phyloP scores from a whole-genome alignment of 2,888 invertebrate species.

The Digitonthophagus gazella region DNA sequence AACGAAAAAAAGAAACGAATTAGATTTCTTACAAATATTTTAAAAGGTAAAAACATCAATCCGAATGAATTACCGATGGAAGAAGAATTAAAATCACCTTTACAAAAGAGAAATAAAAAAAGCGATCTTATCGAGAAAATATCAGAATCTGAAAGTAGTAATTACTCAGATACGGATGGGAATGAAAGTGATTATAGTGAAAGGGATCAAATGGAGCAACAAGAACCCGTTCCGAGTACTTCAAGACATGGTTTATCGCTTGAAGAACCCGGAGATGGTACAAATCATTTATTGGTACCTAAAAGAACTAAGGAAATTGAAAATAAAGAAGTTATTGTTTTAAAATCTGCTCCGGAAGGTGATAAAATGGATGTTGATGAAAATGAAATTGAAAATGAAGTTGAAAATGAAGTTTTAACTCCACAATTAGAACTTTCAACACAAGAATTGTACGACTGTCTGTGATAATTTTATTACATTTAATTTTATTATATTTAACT shows the following conservation, averaged over 20 bases:
- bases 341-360: slow-evolving; percentile 11
- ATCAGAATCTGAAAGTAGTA: slow-evolving; percentile 35
- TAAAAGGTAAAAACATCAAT: slow-evolving; percentile 33
- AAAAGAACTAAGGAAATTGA: slow-evolving; percentile 31
- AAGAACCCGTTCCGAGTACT: slow-evolving; percentile 26
- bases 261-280: slow-evolving; percentile 26
- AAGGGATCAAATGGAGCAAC: slow-evolving; percentile 1
- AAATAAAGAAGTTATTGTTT: slow-evolving; percentile 15
- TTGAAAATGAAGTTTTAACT: slow-evolving; percentile 20
- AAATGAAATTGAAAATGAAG: neutral
- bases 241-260: slow-evolving; percentile 31
- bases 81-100: slow-evolving; percentile 15
- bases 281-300: slow-evolving; percentile 29
- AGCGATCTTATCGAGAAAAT: slow-evolving; percentile 6
- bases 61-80: neutral
- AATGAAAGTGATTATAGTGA: slow-evolving; percentile 9
- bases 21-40: slow-evolving; percentile 43
- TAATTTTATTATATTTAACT: too few species aligned
- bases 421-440: slow-evolving; percentile 37
- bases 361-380: slow-evolving; percentile 9
- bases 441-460: slow-evolving; percentile 41
- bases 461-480: slow-evolving; percentile 23
- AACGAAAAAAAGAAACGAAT: slow-evolving; percentile 48
- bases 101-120: slow-evolving; percentile 28
- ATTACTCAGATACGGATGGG: slow-evolving; percentile 21